phyloP scores from a whole-genome alignment of 1,140 invertebrate genomes.

The Vollenhovia emeryi region DNA sequence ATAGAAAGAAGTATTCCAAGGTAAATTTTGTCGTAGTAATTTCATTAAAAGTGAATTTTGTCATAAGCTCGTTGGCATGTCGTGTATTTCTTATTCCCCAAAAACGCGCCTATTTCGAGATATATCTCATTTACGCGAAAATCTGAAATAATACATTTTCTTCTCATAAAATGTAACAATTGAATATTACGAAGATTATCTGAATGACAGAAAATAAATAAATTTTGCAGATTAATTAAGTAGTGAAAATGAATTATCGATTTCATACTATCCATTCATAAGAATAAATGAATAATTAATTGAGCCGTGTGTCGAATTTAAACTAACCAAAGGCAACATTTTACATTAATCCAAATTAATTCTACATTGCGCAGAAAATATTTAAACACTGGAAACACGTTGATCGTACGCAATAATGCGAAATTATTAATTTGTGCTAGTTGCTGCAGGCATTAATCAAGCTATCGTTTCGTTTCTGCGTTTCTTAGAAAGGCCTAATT shows the following conservation, averaged over 20 bases:
- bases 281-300: constrained; percentile 47
- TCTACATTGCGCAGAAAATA: neutral
- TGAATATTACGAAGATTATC: constrained; percentile 20
- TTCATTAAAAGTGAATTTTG: neutral
- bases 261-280: neutral
- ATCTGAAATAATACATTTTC: constrained; percentile 2
- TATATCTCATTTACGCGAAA: neutral
- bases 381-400: neutral
- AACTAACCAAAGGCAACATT: constrained; percentile 7
- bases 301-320: constrained; percentile 6
- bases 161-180: neutral
- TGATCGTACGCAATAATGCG: neutral
- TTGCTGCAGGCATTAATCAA: constrained; percentile 9
- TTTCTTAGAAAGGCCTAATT: neutral
- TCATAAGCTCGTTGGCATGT: neutral
- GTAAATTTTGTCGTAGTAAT: neutral
- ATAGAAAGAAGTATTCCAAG: neutral
- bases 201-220: neutral
- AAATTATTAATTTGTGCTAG: constrained; percentile 22
- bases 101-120: neutral
- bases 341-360: constrained; percentile 43
- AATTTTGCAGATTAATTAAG: neutral
- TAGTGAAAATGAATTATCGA: neutral
- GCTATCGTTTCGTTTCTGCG: neutral
- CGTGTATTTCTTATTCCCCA: neutral